Percentiles rank a stretch among this genome's conserved stretches.
Conservation (phyloP, 2,113 vertebrate species). For the Okapia johnstoni region DNA sequence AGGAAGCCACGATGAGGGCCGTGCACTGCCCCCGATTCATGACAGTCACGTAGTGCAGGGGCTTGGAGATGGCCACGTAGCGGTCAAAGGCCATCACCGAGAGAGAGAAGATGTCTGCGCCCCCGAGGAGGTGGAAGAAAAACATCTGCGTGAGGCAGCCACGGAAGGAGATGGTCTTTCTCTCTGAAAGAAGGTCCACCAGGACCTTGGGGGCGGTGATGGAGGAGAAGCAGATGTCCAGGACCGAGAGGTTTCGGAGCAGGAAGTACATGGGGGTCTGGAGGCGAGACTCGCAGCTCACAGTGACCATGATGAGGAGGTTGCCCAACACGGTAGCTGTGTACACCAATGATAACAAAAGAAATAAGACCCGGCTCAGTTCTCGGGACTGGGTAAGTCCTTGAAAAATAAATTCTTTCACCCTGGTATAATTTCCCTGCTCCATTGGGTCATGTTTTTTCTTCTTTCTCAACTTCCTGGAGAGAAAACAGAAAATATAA, state of each 20-base stretch:
- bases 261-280: slow-evolving; percentile 60
- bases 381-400: slow-evolving; percentile 14
- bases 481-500: neutral
- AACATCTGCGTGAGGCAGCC: slow-evolving; percentile 28
- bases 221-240: slow-evolving; percentile 50
- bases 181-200: neutral
- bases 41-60: slow-evolving; percentile 17
- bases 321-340: slow-evolving; percentile 15
- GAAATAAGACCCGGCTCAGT: neutral
- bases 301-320: neutral
- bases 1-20: neutral
- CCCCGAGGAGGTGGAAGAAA: slow-evolving; percentile 34
- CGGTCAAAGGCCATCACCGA: neutral
- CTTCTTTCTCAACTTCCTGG: neutral
- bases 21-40: slow-evolving; percentile 7
- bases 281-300: neutral
- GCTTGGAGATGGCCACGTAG: slow-evolving; percentile 50
- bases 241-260: neutral
- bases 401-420: slow-evolving; percentile 40
- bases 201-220: slow-evolving; percentile 37
- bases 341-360: neutral
- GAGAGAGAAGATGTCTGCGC: slow-evolving; percentile 13
- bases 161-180: slow-evolving; percentile 13
- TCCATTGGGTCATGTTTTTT: neutral
- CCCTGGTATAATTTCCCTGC: slow-evolving; percentile 1